phyloP scores from a whole-genome alignment of 2,888 invertebrate species.

The Drosophila melanosoma region DNA sequence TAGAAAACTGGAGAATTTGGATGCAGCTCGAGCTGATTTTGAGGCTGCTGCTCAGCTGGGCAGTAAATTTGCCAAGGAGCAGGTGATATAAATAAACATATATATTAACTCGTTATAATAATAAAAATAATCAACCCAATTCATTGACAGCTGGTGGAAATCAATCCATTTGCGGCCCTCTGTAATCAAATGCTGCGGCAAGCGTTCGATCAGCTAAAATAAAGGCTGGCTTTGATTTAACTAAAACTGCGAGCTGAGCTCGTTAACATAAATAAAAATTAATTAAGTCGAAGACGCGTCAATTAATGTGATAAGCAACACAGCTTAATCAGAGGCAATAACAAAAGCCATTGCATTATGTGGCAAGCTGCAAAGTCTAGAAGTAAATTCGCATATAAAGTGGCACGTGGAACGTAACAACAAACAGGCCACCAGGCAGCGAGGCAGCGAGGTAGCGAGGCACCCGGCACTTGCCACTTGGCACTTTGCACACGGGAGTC shows the following conservation, averaged over 20 bases:
- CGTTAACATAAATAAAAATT: slow-evolving; percentile 76
- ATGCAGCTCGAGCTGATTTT: slow-evolving; percentile 91
- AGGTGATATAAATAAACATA: slow-evolving; percentile 86
- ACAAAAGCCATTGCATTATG: slow-evolving; percentile 43
- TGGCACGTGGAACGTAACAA: slow-evolving; percentile 67
- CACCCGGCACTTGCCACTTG: neutral
- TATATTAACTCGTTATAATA: neutral
- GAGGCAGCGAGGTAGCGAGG: neutral
- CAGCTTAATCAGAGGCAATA: slow-evolving; percentile 29
- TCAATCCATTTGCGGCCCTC: slow-evolving; percentile 97
- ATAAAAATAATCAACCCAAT: neutral
- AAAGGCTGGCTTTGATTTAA: slow-evolving; percentile 58
- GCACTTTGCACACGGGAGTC: slow-evolving; percentile 39
- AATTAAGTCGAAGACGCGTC: slow-evolving; percentile 71
- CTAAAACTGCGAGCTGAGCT: slow-evolving; percentile 40
- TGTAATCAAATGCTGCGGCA: slow-evolving; percentile 97
- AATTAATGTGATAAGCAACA: slow-evolving; percentile 61
- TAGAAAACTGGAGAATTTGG: slow-evolving; percentile 88
- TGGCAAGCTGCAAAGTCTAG: slow-evolving; percentile 71
- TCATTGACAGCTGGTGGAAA: slow-evolving; percentile 88
- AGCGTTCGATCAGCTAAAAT: slow-evolving; percentile 88
- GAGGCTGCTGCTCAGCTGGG: slow-evolving; percentile 92
- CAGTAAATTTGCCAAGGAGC: slow-evolving; percentile 94
- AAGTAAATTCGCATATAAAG: slow-evolving; percentile 43
- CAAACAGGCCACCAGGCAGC: slow-evolving; percentile 11